Evolutionary conservation across 1,140 invertebrate species (phyloP), one percentile per base, ranked within the genome.

Genomic region (Pseudachorutes palmiensis): DNA sequence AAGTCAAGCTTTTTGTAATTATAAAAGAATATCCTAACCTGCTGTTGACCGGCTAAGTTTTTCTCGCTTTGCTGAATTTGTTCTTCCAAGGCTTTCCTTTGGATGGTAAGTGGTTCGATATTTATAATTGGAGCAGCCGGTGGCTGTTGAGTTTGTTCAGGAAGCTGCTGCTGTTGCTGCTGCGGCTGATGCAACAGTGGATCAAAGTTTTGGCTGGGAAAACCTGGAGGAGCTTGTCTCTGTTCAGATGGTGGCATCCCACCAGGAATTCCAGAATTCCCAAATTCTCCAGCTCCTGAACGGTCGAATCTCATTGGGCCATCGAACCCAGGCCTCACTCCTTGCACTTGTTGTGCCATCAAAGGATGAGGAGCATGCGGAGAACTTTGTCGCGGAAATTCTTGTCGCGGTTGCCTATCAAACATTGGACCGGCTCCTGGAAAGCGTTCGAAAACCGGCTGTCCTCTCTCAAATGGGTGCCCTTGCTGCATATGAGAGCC

Each of bases 61-160:
- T 88, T 87, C 80, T 97, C 94, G 74, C 91, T 94, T 79, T 97
- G 92, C 72, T 86, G 85, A 59, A 97, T 93, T 81, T 97, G 92
- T 75, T 97, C 92, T 74, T 91, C 87, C 64, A 95, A 79, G 61
- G 86, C 84, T 70, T 85, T 84, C 75, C 94, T 88, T 78, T 96
- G 91, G 62, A 82, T 79, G 32, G 79, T 77, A 51, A 83, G 76
- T 69, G 77, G 78, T 36, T 83, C 79, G 64, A 84, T 79, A 24
- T 65, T 70, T 28, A 66, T 58, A 58, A 64, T 22, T 24, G 45
- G 22, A 2, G 31, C 45, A 14, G 71, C 61, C 65, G 66, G 75
- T 45, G 41, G 14, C 3, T 66, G 12, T 64, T 67, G 68, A 66
- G 67, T 67, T 51, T 60, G 70, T 1, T 41, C 0, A 28, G 26